Evolutionary conservation across 2,797 vertebrate species (phyloP).

Genomic region (Erethizon dorsatum): DNA sequence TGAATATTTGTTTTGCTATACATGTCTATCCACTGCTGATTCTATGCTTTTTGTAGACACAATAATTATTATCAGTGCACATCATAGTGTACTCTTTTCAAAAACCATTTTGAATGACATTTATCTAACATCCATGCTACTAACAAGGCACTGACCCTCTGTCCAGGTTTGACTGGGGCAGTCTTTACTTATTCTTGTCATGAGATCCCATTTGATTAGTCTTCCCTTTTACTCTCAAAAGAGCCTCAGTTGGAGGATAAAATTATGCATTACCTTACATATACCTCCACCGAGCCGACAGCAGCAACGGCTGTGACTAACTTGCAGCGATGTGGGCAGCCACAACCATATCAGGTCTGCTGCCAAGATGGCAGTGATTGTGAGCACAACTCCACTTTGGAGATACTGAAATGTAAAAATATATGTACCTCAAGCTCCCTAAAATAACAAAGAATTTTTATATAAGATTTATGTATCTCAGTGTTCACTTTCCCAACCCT

Average conservation of each 20-base stretch:
- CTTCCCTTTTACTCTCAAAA: neutral
- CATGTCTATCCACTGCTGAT: neutral
- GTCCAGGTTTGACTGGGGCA: neutral
- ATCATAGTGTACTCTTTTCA: neutral
- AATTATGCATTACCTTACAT: neutral
- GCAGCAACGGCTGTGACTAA: neutral
- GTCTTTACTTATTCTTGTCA: neutral
- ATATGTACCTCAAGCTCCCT: neutral
- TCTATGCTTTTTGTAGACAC: neutral
- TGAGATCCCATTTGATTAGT: neutral
- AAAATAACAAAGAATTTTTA: neutral
- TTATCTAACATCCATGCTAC: neutral
- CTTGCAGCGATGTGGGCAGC: neutral
- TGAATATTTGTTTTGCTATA: neutral
- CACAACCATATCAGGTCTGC: fast-evolving
- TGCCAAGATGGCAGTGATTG: neutral
- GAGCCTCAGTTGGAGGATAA: neutral
- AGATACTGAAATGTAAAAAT: neutral
- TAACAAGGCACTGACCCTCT: neutral
- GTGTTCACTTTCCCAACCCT: neutral
- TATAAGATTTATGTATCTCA: neutral
- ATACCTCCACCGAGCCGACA: neutral
- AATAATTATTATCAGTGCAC: neutral
- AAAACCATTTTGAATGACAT: neutral
- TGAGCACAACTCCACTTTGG: neutral